Conservation (phyloP, 92 coral and sea anemone genomes). For the Parazoanthus atlanticus region DNA sequence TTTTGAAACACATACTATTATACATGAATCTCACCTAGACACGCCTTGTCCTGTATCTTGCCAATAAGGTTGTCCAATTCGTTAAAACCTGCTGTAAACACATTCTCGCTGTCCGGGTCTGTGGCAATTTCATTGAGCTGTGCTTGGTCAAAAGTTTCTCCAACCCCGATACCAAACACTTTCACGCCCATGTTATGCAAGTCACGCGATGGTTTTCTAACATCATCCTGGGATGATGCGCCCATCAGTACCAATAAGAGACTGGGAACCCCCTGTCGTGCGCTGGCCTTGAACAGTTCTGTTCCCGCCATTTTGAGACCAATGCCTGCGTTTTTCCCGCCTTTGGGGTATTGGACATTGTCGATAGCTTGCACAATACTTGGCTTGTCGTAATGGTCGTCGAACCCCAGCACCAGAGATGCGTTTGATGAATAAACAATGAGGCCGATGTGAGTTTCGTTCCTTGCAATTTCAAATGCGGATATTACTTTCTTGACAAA, state of each 20-base stretch:
- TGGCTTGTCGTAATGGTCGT: conserved; percentile 40
- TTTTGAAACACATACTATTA: neutral
- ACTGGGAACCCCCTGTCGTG: conserved; percentile 37
- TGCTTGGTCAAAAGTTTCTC: conserved; percentile 7
- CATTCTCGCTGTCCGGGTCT: conserved; percentile 31
- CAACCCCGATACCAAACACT: conserved; percentile 32
- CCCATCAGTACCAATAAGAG: conserved; percentile 30
- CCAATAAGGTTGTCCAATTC: neutral
- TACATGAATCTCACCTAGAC: conserved; percentile 8
- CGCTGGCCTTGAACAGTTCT: conserved; percentile 28
- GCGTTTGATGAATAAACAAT: conserved; percentile 36
- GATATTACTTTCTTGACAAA: conserved; percentile 32
- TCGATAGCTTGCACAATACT: conserved; percentile 19
- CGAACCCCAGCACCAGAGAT: conserved; percentile 1
- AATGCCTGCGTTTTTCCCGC: conserved; percentile 34
- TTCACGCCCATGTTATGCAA: conserved; percentile 41
- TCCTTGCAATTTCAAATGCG: conserved; percentile 29
- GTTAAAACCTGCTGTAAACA: conserved; percentile 21
- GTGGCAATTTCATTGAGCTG: conserved; percentile 39
- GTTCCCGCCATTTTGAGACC: conserved; percentile 8
- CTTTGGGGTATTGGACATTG: conserved; percentile 26
- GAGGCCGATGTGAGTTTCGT: conserved; percentile 33
- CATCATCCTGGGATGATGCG: conserved; percentile 29
- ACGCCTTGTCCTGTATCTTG: conserved; percentile 19
- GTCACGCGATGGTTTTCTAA: conserved; percentile 34